A percentile compares a stretch with the other conserved stretches of the same genome.
Evolutionary conservation across 2,797 vertebrate genomes (phyloP).

Genomic region (Vultur gryphus): DNA sequence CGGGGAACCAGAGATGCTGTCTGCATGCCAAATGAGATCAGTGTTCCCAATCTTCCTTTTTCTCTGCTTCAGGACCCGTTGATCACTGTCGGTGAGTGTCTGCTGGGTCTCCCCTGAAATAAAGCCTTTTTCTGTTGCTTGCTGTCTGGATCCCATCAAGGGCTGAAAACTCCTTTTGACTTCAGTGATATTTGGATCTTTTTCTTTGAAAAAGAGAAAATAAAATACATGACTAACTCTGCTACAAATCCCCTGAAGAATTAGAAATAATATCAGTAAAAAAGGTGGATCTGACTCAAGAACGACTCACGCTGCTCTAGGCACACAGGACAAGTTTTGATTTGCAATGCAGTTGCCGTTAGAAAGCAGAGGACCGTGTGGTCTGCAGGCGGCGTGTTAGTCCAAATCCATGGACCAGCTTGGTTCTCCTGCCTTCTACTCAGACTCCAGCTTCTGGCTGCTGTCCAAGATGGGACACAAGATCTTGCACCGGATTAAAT

Average conservation of each 20-base stretch:
- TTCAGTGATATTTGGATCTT: background rate
- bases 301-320: rapidly evolving
- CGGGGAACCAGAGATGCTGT: background rate
- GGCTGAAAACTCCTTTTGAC: background rate
- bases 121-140: background rate
- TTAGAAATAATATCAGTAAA: background rate
- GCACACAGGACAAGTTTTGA: background rate
- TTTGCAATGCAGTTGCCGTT: background rate
- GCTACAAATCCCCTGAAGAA: background rate
- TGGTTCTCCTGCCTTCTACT: background rate
- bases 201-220: background rate
- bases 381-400: background rate
- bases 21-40: conserved; percentile 44
- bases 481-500: background rate
- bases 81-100: conserved; percentile 3
- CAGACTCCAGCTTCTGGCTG: background rate
- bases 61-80: background rate
- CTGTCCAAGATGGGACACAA: background rate
- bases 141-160: background rate
- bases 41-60: background rate
- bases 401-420: background rate
- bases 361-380: background rate
- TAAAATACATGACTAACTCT: background rate
- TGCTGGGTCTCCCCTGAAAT: background rate
- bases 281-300: background rate